These are phyloP conservation scores for Montipora capitata DNA, from an alignment of 92 coral and sea anemone species.

Conservation along the genomic window DNA sequence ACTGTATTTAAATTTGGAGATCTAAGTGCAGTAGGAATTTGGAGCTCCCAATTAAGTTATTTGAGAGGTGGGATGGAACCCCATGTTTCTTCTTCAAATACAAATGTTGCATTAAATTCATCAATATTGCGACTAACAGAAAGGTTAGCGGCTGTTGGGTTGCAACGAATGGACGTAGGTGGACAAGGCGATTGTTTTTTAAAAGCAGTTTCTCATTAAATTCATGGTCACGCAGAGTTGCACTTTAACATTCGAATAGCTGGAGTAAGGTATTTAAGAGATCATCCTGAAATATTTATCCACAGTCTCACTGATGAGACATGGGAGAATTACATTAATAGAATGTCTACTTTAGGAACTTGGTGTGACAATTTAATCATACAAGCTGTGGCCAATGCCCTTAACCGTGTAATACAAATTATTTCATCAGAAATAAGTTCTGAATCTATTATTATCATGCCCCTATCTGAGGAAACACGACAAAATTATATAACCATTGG, in stretches of 20 bases:
- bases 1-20: too few relatives aligned
- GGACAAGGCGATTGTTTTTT: constrained; percentile 58
- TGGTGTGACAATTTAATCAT: constrained; percentile 73
- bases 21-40: too few relatives aligned
- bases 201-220: constrained; percentile 34
- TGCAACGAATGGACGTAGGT: constrained; percentile 42
- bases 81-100: neutral
- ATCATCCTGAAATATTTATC: constrained; percentile 59
- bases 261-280: constrained; percentile 44
- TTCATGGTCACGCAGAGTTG: constrained; percentile 16
- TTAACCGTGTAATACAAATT: constrained; percentile 30
- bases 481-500: neutral
- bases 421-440: constrained; percentile 26
- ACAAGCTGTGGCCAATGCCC: constrained; percentile 74
- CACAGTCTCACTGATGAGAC: constrained; percentile 52
- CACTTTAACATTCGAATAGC: constrained; percentile 51
- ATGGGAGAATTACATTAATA: constrained; percentile 65
- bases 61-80: neutral
- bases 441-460: constrained; percentile 10
- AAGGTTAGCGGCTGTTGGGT: constrained; percentile 19
- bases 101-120: neutral
- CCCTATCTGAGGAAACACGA: neutral
- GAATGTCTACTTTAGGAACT: constrained; percentile 66
- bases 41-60: too few relatives aligned
- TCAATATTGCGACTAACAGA: neutral